Evolutionary conservation across 1,140 invertebrate species (phyloP).

Genomic region (Campoletis sonorensis): DNA sequence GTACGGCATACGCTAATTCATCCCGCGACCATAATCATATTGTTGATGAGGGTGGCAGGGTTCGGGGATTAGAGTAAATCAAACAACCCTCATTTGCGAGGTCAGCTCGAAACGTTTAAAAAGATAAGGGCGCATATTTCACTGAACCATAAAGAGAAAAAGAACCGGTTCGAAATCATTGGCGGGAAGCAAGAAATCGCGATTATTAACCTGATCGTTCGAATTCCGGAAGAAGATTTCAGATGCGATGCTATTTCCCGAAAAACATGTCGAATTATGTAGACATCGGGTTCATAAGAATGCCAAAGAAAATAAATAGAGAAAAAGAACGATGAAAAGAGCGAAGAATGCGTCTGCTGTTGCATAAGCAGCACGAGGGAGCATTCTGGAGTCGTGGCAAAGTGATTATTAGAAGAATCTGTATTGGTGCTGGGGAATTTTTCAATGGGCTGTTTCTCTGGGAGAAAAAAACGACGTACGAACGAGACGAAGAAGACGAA

Average conservation of each 20-base stretch:
- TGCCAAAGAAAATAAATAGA: not conserved
- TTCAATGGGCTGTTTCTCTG: not conserved
- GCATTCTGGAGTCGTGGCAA: not conserved
- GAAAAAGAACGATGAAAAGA: not conserved
- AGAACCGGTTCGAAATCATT: not conserved
- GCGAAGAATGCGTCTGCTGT: not conserved
- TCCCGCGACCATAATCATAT: not conserved
- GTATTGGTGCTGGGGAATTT: not conserved
- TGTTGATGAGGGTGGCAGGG: not conserved
- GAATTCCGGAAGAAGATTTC: not conserved
- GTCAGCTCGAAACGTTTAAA: not conserved
- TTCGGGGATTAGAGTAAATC: not conserved
- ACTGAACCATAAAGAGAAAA: not conserved
- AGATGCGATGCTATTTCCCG: not conserved
- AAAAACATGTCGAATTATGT: not conserved
- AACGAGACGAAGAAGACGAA: not conserved
- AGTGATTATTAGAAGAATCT: slow-evolving; percentile 6
- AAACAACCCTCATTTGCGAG: not conserved
- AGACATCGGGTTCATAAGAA: not conserved
- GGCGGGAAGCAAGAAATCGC: not conserved
- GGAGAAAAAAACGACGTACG: not conserved
- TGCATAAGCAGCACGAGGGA: not conserved
- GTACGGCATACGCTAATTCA: not conserved
- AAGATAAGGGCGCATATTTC: not conserved
- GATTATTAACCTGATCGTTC: not conserved